Percentiles rank a stretch among this genome's conserved stretches.
These are phyloP conservation scores for Leucoraja erinaceus DNA, from an alignment of 2,113 vertebrate genomes.

Conservation along the genomic window DNA sequence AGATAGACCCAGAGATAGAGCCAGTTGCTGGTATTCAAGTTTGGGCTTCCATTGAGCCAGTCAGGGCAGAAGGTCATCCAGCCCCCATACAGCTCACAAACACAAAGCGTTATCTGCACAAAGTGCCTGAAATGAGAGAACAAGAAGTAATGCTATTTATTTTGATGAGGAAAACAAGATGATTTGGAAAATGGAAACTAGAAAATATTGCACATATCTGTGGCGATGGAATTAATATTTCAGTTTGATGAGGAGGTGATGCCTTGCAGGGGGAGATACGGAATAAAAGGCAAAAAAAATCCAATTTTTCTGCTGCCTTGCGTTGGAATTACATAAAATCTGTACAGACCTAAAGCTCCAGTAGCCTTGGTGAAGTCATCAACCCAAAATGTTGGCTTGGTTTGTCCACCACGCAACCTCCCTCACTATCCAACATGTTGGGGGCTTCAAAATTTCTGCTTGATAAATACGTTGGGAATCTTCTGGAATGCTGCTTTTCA, in stretches of 20 bases:
- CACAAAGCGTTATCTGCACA: conserved; percentile 60
- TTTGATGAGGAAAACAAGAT: not conserved
- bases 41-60: conserved; percentile 61
- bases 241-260: not conserved
- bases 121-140: conserved; percentile 58
- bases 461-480: not conserved
- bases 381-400: not conserved
- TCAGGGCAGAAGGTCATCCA: conserved; percentile 68
- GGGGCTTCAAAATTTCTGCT: not conserved
- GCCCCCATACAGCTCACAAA: conserved; percentile 62
- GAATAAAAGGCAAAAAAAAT: not conserved
- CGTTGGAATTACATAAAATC: not conserved
- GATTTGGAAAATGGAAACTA: not conserved
- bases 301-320: not conserved
- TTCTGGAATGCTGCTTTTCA: not conserved
- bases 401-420: not conserved
- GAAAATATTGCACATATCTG: not conserved
- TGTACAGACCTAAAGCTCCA: not conserved
- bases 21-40: conserved; percentile 57
- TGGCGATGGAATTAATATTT: not conserved
- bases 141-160: not conserved
- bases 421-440: not conserved
- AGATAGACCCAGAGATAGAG: conserved; percentile 70
- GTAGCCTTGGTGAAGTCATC: not conserved
- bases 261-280: not conserved